Conservation (phyloP, 92 coral and sea anemone species). For the Zoanthus gigantus region DNA sequence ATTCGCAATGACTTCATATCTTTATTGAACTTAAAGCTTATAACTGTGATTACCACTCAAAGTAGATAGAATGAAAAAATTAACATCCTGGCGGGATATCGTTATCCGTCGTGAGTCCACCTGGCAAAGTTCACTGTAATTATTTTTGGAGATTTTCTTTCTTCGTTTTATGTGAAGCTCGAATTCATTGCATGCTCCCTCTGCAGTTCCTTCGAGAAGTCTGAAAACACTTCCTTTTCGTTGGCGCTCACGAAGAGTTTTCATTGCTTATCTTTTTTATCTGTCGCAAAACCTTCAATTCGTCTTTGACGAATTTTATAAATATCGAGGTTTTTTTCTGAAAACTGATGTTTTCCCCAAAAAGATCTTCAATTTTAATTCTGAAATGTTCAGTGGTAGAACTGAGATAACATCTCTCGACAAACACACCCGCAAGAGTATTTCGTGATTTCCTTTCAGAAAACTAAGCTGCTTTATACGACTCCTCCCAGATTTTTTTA, state of each 20-base stretch:
- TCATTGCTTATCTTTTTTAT: neutral
- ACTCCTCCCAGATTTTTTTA: slow-evolving; percentile 40
- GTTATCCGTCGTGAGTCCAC: slow-evolving; percentile 16
- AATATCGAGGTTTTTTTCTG: slow-evolving; percentile 4
- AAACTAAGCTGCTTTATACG: slow-evolving; percentile 31
- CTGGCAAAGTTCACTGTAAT: slow-evolving; percentile 44
- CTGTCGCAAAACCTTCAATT: slow-evolving; percentile 6
- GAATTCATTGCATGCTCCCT: neutral
- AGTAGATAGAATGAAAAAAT: slow-evolving; percentile 39
- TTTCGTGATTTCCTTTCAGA: slow-evolving; percentile 34
- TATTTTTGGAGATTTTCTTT: neutral
- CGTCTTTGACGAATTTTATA: neutral
- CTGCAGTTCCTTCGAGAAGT: neutral
- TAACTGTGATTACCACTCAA: slow-evolving; percentile 18
- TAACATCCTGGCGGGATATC: slow-evolving; percentile 42
- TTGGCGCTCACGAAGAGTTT: neutral
- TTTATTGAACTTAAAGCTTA: slow-evolving; percentile 37
- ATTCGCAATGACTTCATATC: slow-evolving; percentile 23
- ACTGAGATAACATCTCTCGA: slow-evolving; percentile 52
- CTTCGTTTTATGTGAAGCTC: neutral
- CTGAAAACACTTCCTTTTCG: neutral
- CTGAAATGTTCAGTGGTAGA: slow-evolving; percentile 52
- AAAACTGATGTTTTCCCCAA: slow-evolving; percentile 31
- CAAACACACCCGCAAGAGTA: slow-evolving; percentile 43
- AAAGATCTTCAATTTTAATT: slow-evolving; percentile 52